These are phyloP conservation scores for Myripristis jacobus DNA, from an alignment of 2,797 vertebrate genomes.

Conservation along the genomic window DNA sequence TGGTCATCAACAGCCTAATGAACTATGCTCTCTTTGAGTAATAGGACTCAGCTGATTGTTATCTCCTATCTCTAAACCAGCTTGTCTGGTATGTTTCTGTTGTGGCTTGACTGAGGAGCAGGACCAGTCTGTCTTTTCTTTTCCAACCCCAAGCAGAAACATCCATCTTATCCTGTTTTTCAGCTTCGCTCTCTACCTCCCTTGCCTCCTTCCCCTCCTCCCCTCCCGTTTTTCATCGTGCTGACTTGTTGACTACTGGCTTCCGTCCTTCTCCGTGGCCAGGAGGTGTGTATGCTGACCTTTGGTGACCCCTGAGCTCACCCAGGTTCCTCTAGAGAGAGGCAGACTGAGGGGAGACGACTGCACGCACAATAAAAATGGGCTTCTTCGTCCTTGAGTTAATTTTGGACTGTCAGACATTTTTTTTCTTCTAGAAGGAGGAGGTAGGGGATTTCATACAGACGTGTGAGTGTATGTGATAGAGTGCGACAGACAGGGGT, in stretches of 20 bases:
- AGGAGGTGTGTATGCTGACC: slow-evolving; percentile 76
- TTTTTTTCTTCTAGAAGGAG: slow-evolving; percentile 12
- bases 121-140: slow-evolving; percentile 3
- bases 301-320: slow-evolving; percentile 67
- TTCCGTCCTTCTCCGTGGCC: slow-evolving; percentile 66
- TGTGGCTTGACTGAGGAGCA: slow-evolving; percentile 11
- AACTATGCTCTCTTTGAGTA: slow-evolving; percentile 44
- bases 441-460: not conserved
- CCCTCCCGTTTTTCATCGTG: slow-evolving; percentile 58
- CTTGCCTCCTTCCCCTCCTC: slow-evolving; percentile 19
- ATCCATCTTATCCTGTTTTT: slow-evolving; percentile 78
- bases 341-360: slow-evolving; percentile 39
- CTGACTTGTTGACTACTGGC: slow-evolving; percentile 67
- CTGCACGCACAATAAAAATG: slow-evolving; percentile 39
- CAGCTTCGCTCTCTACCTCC: slow-evolving; percentile 54
- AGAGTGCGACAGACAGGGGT: not conserved
- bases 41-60: slow-evolving; percentile 25
- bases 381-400: slow-evolving; percentile 54
- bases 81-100: slow-evolving; percentile 42
- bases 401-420: slow-evolving; percentile 54
- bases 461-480: not conserved
- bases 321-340: slow-evolving; percentile 55
- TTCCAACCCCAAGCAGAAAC: slow-evolving; percentile 51
- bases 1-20: slow-evolving; percentile 54
- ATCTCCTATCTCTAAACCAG: slow-evolving; percentile 29